A percentile compares a stretch with the other conserved stretches of the same genome.
These are phyloP conservation scores for Branchinecta lindahli DNA, from an alignment of 1,140 invertebrate species.

Conservation along the genomic window DNA sequence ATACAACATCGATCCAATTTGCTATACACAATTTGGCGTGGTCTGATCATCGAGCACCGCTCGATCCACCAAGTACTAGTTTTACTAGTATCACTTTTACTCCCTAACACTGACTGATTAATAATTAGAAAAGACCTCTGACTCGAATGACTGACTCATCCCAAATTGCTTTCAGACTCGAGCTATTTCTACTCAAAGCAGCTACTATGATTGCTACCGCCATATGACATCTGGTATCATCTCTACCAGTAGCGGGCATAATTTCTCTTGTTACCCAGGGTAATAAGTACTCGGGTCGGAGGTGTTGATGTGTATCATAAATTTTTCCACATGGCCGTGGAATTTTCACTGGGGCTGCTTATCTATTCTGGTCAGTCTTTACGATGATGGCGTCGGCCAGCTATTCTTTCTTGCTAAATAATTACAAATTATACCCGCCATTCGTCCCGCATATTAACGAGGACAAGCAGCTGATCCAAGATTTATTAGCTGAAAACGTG, in stretches of 20 bases:
- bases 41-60: too few relatives aligned
- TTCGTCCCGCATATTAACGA: not conserved
- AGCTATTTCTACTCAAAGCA: too few relatives aligned
- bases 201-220: too few relatives aligned
- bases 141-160: too few relatives aligned
- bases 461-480: not conserved
- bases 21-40: too few relatives aligned
- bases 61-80: too few relatives aligned
- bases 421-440: slow-evolving; percentile 10
- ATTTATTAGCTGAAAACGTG: slow-evolving; percentile 6
- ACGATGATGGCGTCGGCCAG: not conserved
- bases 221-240: too few relatives aligned
- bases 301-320: slow-evolving; percentile 6
- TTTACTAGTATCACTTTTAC: too few relatives aligned
- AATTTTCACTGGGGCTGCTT: not conserved
- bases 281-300: slow-evolving; percentile 1
- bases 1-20: too few relatives aligned
- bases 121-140: too few relatives aligned
- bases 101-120: too few relatives aligned
- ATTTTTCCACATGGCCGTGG: not conserved
- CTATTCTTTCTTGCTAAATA: slow-evolving; percentile 8
- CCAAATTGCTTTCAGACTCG: too few relatives aligned
- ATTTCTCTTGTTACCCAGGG: slow-evolving; percentile 1
- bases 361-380: slow-evolving; percentile 10
- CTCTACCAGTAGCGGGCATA: not conserved